Base-by-base conservation (phyloP, 2,113 vertebrate genomes). In the Dipodomys merriami region DNA sequence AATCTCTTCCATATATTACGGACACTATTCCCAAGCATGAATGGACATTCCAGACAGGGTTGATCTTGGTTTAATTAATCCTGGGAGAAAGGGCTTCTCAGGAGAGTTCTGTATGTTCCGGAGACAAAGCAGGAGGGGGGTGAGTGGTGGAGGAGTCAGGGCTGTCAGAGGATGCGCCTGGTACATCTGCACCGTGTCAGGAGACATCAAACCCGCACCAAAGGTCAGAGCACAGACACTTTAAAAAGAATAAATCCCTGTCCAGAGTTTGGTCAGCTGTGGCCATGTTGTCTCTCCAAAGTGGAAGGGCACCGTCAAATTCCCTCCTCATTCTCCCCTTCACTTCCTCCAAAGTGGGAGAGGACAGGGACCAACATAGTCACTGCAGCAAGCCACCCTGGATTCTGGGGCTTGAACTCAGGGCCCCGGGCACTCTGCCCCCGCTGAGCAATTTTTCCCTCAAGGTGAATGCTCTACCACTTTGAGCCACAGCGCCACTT, bases 1-100 rank as follows among this genome's bases (percentile, higher is more conserved):
- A 92, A 83, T 82, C 95, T 89, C 94, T 96, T 96, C 83, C 90
- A 93, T 96, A 90, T 97, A 67, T 94, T 94, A 83, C 83, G 97
- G 95, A 92, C 90, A 97, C 96, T 78, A 83, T 79, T 72, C 67
- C 83, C 78, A 86, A 95, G 68, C 79, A 97, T 88, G 96, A 96
- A 95, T 5, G 39, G 13, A 94, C 81, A 94, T 90, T 90, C 76
- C n/a, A 91, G 35, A 92, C 68, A 92, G n/a, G 91, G 13, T 53
- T 95, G 87, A 86, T 95, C 80, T 86, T 89, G 44, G 80, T 76
- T 96, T 86, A 90, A 97, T 95, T 93, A 90, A 96, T 94, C 67
- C 83, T 95, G 1, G 87, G 86, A 95, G 84, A 86, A 93, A 93
- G 96, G 90, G 46, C 65, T 67, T 35, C 16, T 4, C 20, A 53